Evolutionary conservation across 2,113 vertebrate genomes (phyloP).

Genomic region (Procapra przewalskii): DNA sequence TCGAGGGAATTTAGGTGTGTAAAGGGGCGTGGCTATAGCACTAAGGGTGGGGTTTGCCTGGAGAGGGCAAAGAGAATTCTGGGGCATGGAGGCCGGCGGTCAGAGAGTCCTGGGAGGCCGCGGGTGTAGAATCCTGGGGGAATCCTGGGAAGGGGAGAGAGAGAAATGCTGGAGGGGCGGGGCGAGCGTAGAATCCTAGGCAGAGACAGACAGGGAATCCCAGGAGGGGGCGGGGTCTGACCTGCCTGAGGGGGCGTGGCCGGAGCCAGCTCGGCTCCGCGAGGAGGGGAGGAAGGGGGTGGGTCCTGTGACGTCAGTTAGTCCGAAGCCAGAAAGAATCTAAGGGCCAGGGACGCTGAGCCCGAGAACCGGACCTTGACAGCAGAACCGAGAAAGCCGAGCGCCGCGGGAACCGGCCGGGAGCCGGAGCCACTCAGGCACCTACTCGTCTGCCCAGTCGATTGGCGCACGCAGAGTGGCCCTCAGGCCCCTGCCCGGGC

Average conservation of each 20-base stretch:
- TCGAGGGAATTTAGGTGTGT: too few relatives aligned
- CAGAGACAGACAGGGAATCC: neutral
- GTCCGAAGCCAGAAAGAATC: conserved; percentile 23
- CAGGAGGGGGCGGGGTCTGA: neutral
- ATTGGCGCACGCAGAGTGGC: conserved; percentile 38
- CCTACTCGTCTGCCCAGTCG: neutral
- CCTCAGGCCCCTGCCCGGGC: conserved; percentile 33
- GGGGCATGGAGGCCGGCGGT: neutral
- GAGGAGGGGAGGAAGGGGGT: neutral
- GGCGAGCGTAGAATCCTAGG: neutral
- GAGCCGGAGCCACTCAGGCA: conserved; percentile 22
- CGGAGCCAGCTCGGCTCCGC: neutral
- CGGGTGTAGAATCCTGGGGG: neutral
- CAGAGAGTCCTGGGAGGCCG: neutral
- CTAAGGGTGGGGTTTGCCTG: rapidly evolving
- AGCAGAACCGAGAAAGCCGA: neutral
- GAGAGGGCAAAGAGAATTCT: neutral
- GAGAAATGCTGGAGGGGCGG: neutral
- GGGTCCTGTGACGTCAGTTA: conserved; percentile 64
- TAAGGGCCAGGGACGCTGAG: conserved; percentile 25
- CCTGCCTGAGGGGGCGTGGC: neutral
- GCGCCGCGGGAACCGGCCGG: neutral
- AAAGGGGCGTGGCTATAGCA: neutral
- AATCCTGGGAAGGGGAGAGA: neutral
- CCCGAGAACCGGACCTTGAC: neutral